A percentile compares a stretch with the other conserved stretches of the same genome.
phyloP scores from a whole-genome alignment of 2,113 vertebrate genomes.

The Paratilapia polleni region DNA sequence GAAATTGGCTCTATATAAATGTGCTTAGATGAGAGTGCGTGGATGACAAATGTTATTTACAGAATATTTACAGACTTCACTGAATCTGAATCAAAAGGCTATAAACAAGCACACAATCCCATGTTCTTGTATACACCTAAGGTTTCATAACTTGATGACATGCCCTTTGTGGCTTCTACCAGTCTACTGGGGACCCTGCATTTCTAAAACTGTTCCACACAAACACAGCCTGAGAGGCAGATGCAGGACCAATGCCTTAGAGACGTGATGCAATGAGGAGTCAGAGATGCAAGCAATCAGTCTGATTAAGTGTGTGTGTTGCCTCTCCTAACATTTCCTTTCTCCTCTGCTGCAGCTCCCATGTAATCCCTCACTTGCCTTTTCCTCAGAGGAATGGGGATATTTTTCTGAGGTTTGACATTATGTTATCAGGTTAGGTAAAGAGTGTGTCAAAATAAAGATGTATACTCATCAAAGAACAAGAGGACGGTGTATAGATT shows the following conservation, averaged over 20 bases:
- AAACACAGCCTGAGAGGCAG: conserved; percentile 20
- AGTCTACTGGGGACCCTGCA: conserved; percentile 21
- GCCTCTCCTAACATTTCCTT: conserved; percentile 19
- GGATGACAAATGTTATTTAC: conserved; percentile 18
- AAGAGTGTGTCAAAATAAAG: conserved; percentile 24
- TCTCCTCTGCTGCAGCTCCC: background rate
- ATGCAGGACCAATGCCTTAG: conserved; percentile 68
- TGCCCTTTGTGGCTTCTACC: conserved; percentile 19
- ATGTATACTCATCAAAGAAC: conserved; percentile 4
- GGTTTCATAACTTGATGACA: conserved; percentile 20
- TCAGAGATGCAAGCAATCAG: conserved; percentile 76
- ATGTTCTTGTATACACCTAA: conserved; percentile 31
- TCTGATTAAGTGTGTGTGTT: conserved; percentile 59
- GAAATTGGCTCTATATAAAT: conserved; percentile 36
- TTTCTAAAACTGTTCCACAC: conserved; percentile 21
- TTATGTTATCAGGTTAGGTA: conserved; percentile 37
- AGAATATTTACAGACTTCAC: background rate
- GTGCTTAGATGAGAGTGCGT: background rate
- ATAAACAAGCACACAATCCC: conserved; percentile 4
- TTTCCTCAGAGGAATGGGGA: conserved; percentile 40
- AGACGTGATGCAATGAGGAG: conserved; percentile 78
- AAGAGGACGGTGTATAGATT: background rate
- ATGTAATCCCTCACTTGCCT: conserved; percentile 25
- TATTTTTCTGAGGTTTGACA: conserved; percentile 48
- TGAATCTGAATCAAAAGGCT: conserved; percentile 17